phyloP scores from a whole-genome alignment of 2,113 vertebrate species.

The Spea multiplicata region DNA sequence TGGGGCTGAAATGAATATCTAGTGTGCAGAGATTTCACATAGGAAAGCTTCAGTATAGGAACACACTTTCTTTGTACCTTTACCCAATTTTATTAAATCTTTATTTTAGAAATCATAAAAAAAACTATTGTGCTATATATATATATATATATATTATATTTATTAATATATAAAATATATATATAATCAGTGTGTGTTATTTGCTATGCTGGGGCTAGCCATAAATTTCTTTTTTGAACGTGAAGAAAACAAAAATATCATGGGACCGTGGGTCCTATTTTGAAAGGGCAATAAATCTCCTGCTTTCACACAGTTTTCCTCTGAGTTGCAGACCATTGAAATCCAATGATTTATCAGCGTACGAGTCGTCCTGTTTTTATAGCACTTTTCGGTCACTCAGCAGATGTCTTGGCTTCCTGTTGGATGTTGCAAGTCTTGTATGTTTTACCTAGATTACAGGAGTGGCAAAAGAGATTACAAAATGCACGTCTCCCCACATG shows the following conservation, averaged over 20 bases:
- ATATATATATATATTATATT: too few relatives aligned
- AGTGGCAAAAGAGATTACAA: slow-evolving; percentile 60
- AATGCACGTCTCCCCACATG: slow-evolving; percentile 56
- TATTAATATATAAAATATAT: too few relatives aligned
- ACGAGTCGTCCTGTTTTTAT: slow-evolving; percentile 46
- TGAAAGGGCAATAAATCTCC: slow-evolving; percentile 36
- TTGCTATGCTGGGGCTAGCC: too few relatives aligned
- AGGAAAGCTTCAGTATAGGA: background rate
- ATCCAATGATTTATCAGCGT: slow-evolving; percentile 59
- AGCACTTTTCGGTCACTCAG: slow-evolving; percentile 51
- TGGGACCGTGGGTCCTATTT: background rate
- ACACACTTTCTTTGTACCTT: too few relatives aligned
- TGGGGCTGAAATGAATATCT: too few relatives aligned
- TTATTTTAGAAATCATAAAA: too few relatives aligned
- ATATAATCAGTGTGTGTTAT: too few relatives aligned
- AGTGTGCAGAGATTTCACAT: background rate
- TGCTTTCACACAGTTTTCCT: slow-evolving; percentile 33
- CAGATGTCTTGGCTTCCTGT: slow-evolving; percentile 60
- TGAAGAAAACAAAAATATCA: slow-evolving; percentile 1
- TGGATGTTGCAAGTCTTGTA: slow-evolving; percentile 60
- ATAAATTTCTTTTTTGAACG: too few relatives aligned
- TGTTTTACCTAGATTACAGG: slow-evolving; percentile 64
- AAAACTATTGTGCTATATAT: too few relatives aligned
- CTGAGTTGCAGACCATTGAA: slow-evolving; percentile 51
- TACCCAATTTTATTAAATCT: too few relatives aligned